Base-by-base conservation (phyloP, 2,113 vertebrate species). In the Macquaria ambigua region DNA sequence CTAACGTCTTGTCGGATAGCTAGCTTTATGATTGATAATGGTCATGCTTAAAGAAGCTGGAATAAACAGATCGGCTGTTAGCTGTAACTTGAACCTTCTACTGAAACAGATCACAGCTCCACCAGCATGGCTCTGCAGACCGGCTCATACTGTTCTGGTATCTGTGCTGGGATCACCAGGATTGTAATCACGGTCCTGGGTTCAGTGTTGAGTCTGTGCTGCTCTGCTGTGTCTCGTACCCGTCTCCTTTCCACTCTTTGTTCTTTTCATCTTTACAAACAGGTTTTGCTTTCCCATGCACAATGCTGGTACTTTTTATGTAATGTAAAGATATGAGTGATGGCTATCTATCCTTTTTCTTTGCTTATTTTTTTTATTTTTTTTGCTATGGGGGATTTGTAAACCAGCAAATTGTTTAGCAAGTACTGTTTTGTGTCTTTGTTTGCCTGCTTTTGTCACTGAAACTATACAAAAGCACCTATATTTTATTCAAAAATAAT, bases 181-280 rank as follows among this genome's bases (percentile, higher is more conserved):
- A 86, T 82, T 41, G 79, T 84, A 93, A 93, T 94, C 93, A 67
- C 21, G 62, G 79, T 68, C 84, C 78, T 67, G 82, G 73, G 79
- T 83, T 90, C 78, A 46, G 82, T 93, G 93, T 94, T 94, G 90
- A 93, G 93, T 96, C 93, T 95, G 93, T 90, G 85, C 73, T 37
- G 87, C 91, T 90, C 92, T 94, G 86, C 90, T 95, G 85, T 94
- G 93, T 95, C 92, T 92, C 76, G 37, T 67, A 68, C 86, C 79
- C 10, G 77, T 87, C 90, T 89, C 81, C 75, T 79, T 70, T 83
- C 25, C 34, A 74, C 75, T 72, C 74, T 87, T 74, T 84, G 63
- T 92, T 85, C 93, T 87, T 91, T 89, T 93, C 80, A 93, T 94
- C 74, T 89, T 87, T 61, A 79, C 80, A 81, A 91, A 86, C 82